These are phyloP conservation scores for Athalia rosae DNA, from an alignment of 2,888 invertebrate genomes.

Conservation along the genomic window DNA sequence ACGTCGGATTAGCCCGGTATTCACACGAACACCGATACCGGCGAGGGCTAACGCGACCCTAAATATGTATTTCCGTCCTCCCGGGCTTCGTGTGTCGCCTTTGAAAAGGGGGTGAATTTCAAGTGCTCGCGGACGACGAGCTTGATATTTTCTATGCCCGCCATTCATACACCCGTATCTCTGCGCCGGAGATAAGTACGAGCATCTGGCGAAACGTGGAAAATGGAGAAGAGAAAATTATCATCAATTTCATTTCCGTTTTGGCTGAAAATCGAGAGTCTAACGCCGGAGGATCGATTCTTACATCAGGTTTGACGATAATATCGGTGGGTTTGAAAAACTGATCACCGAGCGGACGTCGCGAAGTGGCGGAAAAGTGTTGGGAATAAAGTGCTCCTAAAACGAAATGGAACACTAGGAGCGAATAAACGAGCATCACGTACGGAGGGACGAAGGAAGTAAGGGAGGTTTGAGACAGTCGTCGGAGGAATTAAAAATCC, in stretches of 20 bases:
- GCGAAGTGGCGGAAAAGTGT: conserved; percentile 2
- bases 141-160: conserved; percentile 7
- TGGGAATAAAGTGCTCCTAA: conserved; percentile 28
- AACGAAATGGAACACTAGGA: conserved; percentile 22
- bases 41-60: conserved; percentile 10
- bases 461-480: conserved; percentile 1
- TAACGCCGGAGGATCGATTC: too few species aligned
- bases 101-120: conserved; percentile 15
- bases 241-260: too few species aligned
- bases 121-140: background rate
- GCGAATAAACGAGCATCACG: conserved; percentile 22
- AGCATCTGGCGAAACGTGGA: background rate
- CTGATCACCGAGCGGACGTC: conserved; percentile 9
- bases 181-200: too few species aligned
- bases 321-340: background rate
- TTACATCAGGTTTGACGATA: too few species aligned
- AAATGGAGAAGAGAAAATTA: background rate
- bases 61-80: conserved; percentile 31
- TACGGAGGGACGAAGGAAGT: too few species aligned
- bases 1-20: background rate
- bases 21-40: background rate
- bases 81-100: background rate
- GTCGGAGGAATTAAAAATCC: conserved; percentile 30
- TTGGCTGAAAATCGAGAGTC: too few species aligned
- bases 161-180: background rate